Percentiles rank a stretch among this genome's conserved stretches.
Conservation (phyloP, 2,888 invertebrate genomes). For the Pecten maximus region DNA sequence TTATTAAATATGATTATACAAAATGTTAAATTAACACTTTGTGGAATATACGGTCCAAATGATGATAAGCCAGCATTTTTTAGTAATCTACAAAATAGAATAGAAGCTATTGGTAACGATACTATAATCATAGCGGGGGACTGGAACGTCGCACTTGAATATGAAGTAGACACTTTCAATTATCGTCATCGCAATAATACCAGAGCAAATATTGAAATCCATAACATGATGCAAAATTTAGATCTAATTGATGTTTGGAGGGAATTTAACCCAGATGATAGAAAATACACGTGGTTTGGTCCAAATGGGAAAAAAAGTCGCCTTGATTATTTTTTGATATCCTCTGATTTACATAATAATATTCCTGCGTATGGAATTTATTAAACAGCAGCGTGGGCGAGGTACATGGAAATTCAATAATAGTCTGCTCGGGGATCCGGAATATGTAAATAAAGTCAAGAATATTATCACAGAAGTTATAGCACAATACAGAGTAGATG, state of each 20-base stretch:
- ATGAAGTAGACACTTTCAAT: not conserved
- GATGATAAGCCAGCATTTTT: no score
- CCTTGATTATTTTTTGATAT: constrained; percentile 42
- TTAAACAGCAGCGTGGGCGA: constrained; percentile 31
- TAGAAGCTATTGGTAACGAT: no score
- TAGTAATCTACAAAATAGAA: no score
- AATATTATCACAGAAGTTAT: constrained; percentile 37
- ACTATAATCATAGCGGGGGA: no score
- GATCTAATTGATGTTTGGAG: constrained; percentile 38
- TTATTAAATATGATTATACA: no score
- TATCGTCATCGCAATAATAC: constrained; percentile 34
- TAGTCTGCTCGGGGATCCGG: constrained; percentile 39
- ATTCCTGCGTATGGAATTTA: constrained; percentile 35
- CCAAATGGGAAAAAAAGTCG: constrained; percentile 35
- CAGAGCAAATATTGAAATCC: constrained; percentile 39
- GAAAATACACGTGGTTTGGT: constrained; percentile 35
- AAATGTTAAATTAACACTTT: no score
- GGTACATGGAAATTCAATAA: constrained; percentile 44
- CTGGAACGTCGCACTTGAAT: no score
- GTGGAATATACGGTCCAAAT: no score
- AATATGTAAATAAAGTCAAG: constrained; percentile 37
- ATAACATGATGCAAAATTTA: constrained; percentile 13
- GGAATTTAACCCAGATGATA: constrained; percentile 1
- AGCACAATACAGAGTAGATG: constrained; percentile 31
- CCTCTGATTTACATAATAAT: constrained; percentile 39